phyloP scores from a whole-genome alignment of 2,797 vertebrate genomes.

The Macrochelys suwanniensis region DNA sequence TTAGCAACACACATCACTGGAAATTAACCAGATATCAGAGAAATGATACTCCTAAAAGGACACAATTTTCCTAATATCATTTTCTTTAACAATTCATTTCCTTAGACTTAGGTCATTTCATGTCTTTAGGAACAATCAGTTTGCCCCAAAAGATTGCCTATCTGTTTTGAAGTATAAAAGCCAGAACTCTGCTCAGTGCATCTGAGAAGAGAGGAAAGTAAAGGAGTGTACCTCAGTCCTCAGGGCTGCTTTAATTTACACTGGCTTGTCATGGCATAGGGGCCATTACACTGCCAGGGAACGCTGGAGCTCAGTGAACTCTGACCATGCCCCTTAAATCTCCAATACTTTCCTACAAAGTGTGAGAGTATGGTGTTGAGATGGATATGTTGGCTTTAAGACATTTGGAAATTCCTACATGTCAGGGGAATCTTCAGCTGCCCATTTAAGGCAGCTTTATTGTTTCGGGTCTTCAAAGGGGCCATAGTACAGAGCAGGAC shows the following conservation, averaged over 20 bases:
- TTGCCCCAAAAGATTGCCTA: slow-evolving; percentile 56
- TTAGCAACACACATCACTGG: background rate
- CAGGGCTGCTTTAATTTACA: background rate
- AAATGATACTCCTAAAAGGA: slow-evolving; percentile 3
- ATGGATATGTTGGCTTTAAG: background rate
- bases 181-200: background rate
- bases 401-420: background rate
- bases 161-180: background rate
- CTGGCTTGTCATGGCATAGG: background rate
- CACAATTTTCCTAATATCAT: slow-evolving; percentile 42
- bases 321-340: background rate
- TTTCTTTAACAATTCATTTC: slow-evolving; percentile 55
- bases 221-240: background rate
- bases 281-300: background rate
- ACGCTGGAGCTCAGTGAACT: background rate
- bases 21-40: slow-evolving; percentile 57
- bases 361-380: background rate
- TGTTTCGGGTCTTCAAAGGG: background rate
- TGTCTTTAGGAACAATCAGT: slow-evolving; percentile 60
- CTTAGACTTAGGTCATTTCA: background rate
- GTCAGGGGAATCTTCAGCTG: background rate
- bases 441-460: background rate
- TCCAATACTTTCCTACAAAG: too few species aligned
- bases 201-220: background rate
- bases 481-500: background rate